A percentile compares a stretch with the other conserved stretches of the same genome.
Conservation (phyloP, 92 coral and sea anemone species). For the Desmophyllum pertusum region DNA sequence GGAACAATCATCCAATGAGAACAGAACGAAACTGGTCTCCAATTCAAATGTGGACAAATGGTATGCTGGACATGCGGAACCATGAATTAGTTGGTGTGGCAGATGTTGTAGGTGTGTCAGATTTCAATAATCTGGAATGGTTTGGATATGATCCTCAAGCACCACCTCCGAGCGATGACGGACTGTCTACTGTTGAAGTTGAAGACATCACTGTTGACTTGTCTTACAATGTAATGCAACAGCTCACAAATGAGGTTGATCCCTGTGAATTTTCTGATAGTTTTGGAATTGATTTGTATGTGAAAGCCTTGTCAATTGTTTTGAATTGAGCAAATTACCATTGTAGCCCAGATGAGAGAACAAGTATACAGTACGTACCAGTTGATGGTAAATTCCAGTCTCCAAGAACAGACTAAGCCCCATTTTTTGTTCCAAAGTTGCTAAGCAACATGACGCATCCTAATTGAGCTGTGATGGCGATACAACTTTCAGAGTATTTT, state of each 20-base stretch:
- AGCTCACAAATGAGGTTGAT: constrained; percentile 15
- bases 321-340: background rate
- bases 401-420: background rate
- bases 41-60: constrained; percentile 73
- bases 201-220: constrained; percentile 32
- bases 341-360: background rate
- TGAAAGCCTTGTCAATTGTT: background rate
- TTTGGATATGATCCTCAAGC: constrained; percentile 40
- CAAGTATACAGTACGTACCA: no score
- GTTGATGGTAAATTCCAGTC: no score
- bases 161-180: constrained; percentile 31
- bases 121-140: constrained; percentile 36
- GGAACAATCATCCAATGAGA: constrained; percentile 66
- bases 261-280: constrained; percentile 3
- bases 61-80: constrained; percentile 54
- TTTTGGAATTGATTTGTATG: background rate
- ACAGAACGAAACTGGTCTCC: constrained; percentile 68
- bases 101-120: constrained; percentile 17
- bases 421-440: background rate
- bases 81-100: constrained; percentile 9
- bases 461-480: no score
- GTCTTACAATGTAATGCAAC: constrained; percentile 7
- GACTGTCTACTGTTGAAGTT: constrained; percentile 34
- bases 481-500: no score
- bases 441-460: no score